phyloP scores from a whole-genome alignment of 2,797 vertebrate species.

The Enteromius radiatus region DNA sequence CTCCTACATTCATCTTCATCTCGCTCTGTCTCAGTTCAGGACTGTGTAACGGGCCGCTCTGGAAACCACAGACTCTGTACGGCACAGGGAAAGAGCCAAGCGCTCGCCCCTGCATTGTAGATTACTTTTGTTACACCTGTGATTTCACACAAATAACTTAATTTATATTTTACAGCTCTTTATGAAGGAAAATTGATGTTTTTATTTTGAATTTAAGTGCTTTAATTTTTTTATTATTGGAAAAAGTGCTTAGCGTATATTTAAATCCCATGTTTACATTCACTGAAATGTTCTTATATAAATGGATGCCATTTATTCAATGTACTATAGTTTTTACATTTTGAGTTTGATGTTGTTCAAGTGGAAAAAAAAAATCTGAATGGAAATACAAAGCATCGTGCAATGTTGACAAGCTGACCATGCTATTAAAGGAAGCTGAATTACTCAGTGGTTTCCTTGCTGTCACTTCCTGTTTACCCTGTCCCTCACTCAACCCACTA shows the following conservation, averaged over 20 bases:
- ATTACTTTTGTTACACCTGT: slow-evolving; percentile 1
- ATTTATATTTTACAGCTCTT: background rate
- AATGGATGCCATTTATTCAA: background rate
- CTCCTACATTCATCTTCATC: slow-evolving; percentile 50
- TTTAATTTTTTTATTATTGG: background rate
- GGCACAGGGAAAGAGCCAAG: slow-evolving; percentile 34
- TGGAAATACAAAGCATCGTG: background rate
- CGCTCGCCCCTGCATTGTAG: background rate
- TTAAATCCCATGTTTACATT: slow-evolving; percentile 26
- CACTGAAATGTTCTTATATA: slow-evolving; percentile 10
- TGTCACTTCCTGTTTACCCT: slow-evolving; percentile 55
- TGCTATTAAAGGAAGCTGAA: slow-evolving; percentile 28
- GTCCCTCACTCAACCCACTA: slow-evolving; percentile 47
- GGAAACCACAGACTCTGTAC: slow-evolving; percentile 51
- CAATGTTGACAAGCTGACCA: slow-evolving; percentile 21
- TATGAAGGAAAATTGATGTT: background rate
- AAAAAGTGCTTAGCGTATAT: background rate
- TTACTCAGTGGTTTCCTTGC: slow-evolving; percentile 52
- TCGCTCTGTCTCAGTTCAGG: slow-evolving; percentile 62
- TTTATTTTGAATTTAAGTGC: slow-evolving; percentile 14
- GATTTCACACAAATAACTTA: background rate
- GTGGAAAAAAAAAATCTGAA: background rate
- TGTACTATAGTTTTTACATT: slow-evolving; percentile 6
- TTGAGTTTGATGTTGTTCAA: background rate
- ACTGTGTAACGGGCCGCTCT: slow-evolving; percentile 59